Evolutionary conservation across 2,888 invertebrate species (phyloP).

Genomic region (Apeira syringaria): DNA sequence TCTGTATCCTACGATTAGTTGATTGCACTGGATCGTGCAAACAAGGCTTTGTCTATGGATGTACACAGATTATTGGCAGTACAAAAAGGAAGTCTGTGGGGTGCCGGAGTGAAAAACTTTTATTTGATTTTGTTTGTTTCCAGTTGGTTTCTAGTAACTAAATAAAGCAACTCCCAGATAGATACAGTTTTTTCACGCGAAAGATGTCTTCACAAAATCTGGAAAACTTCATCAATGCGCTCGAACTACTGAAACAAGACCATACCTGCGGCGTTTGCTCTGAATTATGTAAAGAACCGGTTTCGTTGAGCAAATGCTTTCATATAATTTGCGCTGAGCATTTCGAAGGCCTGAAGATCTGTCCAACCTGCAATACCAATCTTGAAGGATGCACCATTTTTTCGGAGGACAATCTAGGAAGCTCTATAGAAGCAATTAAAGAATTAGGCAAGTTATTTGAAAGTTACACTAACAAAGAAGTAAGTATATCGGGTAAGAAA

Average conservation of each 20-base stretch:
- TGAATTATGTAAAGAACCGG: slow-evolving; percentile 62
- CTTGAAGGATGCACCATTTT: slow-evolving; percentile 50
- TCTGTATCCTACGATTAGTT: too few species aligned
- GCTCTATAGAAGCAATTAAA: slow-evolving; percentile 50
- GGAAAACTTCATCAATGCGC: slow-evolving; percentile 55
- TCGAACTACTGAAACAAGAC: slow-evolving; percentile 60
- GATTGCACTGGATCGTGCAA: too few species aligned
- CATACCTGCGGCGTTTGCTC: slow-evolving; percentile 61
- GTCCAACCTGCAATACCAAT: slow-evolving; percentile 57
- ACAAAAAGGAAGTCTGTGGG: too few species aligned
- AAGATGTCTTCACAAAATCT: slow-evolving; percentile 15
- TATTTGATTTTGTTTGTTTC: too few species aligned
- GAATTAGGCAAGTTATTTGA: slow-evolving; percentile 54
- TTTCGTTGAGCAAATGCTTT: slow-evolving; percentile 68
- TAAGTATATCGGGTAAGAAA: not conserved
- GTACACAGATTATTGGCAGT: too few species aligned
- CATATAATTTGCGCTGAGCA: slow-evolving; percentile 68
- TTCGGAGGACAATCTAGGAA: slow-evolving; percentile 48
- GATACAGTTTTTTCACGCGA: too few species aligned
- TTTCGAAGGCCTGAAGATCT: slow-evolving; percentile 48
- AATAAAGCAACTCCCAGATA: too few species aligned
- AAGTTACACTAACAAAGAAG: slow-evolving; percentile 25
- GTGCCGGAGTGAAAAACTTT: too few species aligned
- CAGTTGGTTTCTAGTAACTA: too few species aligned
- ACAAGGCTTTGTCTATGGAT: too few species aligned